phyloP scores from a whole-genome alignment of 2,797 vertebrate species.

The Cephalopachus bancanus region DNA sequence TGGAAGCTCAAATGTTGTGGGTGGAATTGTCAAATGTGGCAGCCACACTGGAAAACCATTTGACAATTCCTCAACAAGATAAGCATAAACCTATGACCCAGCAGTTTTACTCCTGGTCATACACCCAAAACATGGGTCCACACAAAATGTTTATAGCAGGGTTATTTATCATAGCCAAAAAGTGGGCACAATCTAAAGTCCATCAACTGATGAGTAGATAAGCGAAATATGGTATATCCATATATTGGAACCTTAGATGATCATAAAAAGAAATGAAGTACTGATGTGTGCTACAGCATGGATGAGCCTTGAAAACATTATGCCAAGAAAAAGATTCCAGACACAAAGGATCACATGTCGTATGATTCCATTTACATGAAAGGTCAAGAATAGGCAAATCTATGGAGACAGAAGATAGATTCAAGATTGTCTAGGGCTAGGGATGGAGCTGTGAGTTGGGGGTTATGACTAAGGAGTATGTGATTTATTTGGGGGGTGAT shows the following conservation, averaged over 20 bases:
- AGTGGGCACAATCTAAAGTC: background rate
- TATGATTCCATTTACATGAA: background rate
- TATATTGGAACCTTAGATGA: background rate
- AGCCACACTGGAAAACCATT: background rate
- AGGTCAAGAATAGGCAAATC: background rate
- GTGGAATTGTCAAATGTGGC: background rate
- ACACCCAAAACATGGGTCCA: background rate
- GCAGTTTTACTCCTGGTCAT: background rate
- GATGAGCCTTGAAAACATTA: background rate
- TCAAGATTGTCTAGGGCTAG: background rate
- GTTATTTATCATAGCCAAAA: background rate
- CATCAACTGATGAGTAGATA: background rate
- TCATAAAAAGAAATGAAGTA: background rate
- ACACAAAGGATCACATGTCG: background rate
- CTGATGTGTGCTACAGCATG: background rate
- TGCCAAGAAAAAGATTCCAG: constrained; percentile 11
- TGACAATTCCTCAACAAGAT: background rate
- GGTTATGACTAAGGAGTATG: background rate
- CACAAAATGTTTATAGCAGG: background rate
- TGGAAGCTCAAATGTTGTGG: background rate
- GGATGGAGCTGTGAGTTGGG: background rate
- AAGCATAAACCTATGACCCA: background rate
- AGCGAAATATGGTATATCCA: background rate
- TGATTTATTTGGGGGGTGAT: background rate
- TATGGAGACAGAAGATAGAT: background rate